phyloP scores from a whole-genome alignment of 2,888 invertebrate genomes.

The Epinotia bilunana region DNA sequence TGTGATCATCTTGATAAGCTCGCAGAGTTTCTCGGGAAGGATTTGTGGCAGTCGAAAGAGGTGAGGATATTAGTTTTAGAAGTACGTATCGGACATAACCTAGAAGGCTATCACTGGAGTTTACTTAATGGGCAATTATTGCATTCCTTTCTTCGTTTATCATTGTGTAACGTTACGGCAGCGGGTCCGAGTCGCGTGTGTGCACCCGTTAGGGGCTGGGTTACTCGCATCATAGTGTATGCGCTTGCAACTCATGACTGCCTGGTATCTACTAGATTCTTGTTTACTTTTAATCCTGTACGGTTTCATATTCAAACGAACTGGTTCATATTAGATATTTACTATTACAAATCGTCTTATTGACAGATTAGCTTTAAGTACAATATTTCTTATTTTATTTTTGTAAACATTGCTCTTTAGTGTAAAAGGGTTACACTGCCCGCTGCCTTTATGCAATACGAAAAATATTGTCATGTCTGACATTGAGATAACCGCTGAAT shows the following conservation, averaged over 20 bases:
- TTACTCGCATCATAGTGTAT: slow-evolving; percentile 25
- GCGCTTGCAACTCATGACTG: slow-evolving; percentile 39
- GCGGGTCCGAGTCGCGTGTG: slow-evolving; percentile 32
- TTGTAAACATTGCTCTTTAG: background rate
- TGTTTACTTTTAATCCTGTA: slow-evolving; percentile 20
- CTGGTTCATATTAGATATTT: background rate
- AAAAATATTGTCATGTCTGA: too few species aligned
- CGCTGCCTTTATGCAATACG: too few species aligned
- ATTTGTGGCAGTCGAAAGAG: slow-evolving; percentile 79
- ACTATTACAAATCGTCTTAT: background rate
- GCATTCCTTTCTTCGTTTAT: slow-evolving; percentile 65
- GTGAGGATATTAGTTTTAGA: slow-evolving; percentile 56
- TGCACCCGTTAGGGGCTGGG: slow-evolving; percentile 16
- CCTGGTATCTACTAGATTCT: slow-evolving; percentile 43
- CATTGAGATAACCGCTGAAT: too few species aligned
- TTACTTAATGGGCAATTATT: slow-evolving; percentile 61
- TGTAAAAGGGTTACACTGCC: too few species aligned
- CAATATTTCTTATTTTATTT: background rate
- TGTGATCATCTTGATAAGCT: slow-evolving; percentile 81
- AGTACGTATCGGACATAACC: slow-evolving; percentile 67
- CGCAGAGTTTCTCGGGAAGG: slow-evolving; percentile 70
- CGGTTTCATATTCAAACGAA: background rate
- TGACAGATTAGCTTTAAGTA: background rate
- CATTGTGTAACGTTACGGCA: slow-evolving; percentile 66
- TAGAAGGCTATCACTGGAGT: slow-evolving; percentile 64